Percentiles rank a stretch among this genome's conserved stretches.
Evolutionary conservation across 2,113 vertebrate species (phyloP).

Genomic region (Hymenochirus boettgeri): DNA sequence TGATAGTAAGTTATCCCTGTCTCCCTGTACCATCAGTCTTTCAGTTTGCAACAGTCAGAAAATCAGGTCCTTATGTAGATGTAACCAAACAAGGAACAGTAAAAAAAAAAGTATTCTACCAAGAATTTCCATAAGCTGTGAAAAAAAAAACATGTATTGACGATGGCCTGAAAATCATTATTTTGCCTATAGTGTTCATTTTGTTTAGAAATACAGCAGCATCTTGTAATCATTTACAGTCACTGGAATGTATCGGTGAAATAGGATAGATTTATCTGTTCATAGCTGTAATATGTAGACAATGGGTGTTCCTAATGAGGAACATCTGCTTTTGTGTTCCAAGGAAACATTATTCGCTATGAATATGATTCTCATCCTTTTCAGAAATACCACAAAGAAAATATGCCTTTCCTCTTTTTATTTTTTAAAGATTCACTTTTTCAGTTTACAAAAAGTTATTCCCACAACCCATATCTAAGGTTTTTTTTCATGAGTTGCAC

Average conservation of each 20-base stretch:
- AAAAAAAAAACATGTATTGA: constrained; percentile 24
- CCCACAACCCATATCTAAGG: constrained; percentile 60
- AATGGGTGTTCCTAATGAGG: constrained; percentile 98
- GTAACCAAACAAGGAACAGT: constrained; percentile 50
- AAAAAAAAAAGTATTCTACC: constrained; percentile 39
- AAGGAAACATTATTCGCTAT: constrained; percentile 92
- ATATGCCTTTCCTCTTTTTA: constrained; percentile 70
- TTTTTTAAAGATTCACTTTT: constrained; percentile 49
- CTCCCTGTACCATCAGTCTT: constrained; percentile 66
- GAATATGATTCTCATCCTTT: constrained; percentile 92
- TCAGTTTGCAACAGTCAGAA: constrained; percentile 59
- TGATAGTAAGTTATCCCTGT: constrained; percentile 65
- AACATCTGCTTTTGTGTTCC: constrained; percentile 99
- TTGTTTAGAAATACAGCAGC: constrained; percentile 65
- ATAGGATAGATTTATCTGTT: constrained; percentile 87
- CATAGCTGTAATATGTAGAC: constrained; percentile 94
- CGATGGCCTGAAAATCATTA: constrained; percentile 52
- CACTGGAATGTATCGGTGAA: constrained; percentile 78
- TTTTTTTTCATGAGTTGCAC: no score
- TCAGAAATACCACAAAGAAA: constrained; percentile 84
- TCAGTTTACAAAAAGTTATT: constrained; percentile 57
- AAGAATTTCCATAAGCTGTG: constrained; percentile 48
- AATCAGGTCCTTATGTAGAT: constrained; percentile 43
- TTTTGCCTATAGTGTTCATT: constrained; percentile 60
- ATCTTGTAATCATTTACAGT: constrained; percentile 82